Base-by-base conservation (phyloP, 2,113 vertebrate species). In the Dendrocopos noguchii region DNA sequence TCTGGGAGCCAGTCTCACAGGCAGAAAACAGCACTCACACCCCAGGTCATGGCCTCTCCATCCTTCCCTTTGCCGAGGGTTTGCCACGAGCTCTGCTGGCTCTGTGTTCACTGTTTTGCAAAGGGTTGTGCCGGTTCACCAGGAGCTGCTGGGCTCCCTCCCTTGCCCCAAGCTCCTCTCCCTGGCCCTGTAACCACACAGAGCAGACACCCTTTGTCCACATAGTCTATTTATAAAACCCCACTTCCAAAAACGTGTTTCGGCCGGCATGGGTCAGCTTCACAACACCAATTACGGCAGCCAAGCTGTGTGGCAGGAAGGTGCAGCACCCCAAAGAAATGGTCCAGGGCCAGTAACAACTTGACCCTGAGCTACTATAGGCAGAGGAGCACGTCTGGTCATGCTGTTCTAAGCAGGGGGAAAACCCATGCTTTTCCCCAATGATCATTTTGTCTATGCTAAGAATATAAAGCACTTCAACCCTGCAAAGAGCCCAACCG, bases 281-380 rank as follows among this genome's bases (percentile, higher is more conserved):
- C 90, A 42, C 21, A 17, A 50, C 33, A 81, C 66, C 92, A 94
- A 82, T 94, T 91, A 76, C 2, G 10, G 90, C 87, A 93, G 66
- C 61, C 74, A 89, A 78, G 78, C 78, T 75, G 66, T 2, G 1
- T 0, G 80, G 84, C 76, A 94, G 83, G 90, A 90, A 86, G 86
- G 88, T 80, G 82, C 86, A 90, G 86, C 63, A 46, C 90, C 90
- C 15, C 4, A 3, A 81, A 76, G 44, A 70, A 91, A 80, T 91
- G 84, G 87, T 95, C 73, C 55, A 73, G 84, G 89, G 78, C 93
- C 91, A 87, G 87, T 84, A 94, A 84, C 47, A 91, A 73, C 94
- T 61, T 91, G 91, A 94, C 75, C 91, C 81, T 8, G 3, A 70
- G 66, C 63, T 89, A 84, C 78, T 52, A 72, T 42, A 79, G 78